Percentiles rank a stretch among this genome's conserved stretches.
phyloP scores from a whole-genome alignment of 2,888 invertebrate genomes.

The Tetranychus piercei region DNA sequence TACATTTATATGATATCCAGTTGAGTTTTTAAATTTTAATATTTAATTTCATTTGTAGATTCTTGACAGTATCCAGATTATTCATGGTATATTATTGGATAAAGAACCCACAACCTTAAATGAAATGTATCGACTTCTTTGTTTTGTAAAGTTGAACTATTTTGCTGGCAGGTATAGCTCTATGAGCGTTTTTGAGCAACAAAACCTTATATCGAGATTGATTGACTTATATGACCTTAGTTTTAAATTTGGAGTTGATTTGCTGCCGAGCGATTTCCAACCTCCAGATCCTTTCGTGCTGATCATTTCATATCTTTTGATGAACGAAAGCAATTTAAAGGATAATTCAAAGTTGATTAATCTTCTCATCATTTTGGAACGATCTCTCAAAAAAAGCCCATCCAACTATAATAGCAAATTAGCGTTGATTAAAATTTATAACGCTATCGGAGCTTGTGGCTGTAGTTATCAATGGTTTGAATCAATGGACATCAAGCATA shows the following conservation, averaged over 20 bases:
- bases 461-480: conserved; percentile 56
- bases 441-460: conserved; percentile 50
- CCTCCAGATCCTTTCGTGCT: conserved; percentile 55
- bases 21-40: not conserved
- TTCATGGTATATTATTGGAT: not conserved
- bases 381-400: conserved; percentile 53
- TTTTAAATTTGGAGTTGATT: not conserved
- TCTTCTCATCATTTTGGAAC: conserved; percentile 47
- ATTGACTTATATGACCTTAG: not conserved
- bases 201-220: not conserved
- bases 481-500: conserved; percentile 70
- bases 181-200: not conserved
- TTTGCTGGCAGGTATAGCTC: not conserved
- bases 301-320: conserved; percentile 53
- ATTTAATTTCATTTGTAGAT: not conserved
- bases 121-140: conserved; percentile 5
- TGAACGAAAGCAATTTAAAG: conserved; percentile 37
- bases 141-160: not conserved
- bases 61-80: not conserved
- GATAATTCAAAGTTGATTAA: conserved; percentile 31
- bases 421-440: conserved; percentile 60
- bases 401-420: conserved; percentile 77
- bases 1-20: not conserved
- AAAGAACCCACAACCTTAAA: not conserved
- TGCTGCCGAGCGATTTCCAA: conserved; percentile 35